Evolutionary conservation across 2,113 vertebrate genomes (phyloP).

Genomic region (Cyanocitta stelleri): DNA sequence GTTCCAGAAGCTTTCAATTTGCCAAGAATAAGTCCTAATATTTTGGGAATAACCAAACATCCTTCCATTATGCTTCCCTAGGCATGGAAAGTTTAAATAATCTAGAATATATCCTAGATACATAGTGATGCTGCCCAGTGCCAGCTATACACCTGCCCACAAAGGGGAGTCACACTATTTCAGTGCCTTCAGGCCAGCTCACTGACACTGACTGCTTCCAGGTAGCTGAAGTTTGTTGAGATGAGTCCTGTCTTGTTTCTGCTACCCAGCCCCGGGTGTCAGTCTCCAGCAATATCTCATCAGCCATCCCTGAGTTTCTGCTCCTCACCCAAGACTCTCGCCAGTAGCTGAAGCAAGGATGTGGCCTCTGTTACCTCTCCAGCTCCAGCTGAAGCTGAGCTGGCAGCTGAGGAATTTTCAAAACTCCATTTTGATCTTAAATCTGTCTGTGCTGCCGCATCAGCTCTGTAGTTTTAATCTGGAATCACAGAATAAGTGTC

Average conservation of each 20-base stretch:
- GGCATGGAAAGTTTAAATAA: background rate
- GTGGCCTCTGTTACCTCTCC: background rate
- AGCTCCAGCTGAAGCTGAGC: background rate
- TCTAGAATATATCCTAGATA: background rate
- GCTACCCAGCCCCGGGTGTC: background rate
- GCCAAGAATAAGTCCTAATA: background rate
- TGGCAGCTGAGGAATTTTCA: background rate
- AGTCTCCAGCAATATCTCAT: background rate
- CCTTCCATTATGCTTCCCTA: background rate
- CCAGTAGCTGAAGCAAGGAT: background rate
- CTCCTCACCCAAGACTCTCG: background rate
- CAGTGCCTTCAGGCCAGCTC: background rate
- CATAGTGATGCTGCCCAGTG: background rate
- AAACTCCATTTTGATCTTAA: background rate
- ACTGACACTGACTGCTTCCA: background rate
- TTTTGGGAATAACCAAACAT: background rate
- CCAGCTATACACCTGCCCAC: background rate
- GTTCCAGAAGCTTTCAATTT: background rate
- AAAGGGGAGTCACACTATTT: background rate
- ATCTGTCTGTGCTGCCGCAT: background rate
- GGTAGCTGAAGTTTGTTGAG: background rate
- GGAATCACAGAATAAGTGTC: background rate
- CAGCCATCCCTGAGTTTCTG: background rate
- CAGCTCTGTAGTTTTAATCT: background rate
- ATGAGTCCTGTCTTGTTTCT: background rate